A percentile compares a stretch with the other conserved stretches of the same genome.
Evolutionary conservation across 2,113 vertebrate genomes (phyloP).

Genomic region (Harpagus bidentatus): DNA sequence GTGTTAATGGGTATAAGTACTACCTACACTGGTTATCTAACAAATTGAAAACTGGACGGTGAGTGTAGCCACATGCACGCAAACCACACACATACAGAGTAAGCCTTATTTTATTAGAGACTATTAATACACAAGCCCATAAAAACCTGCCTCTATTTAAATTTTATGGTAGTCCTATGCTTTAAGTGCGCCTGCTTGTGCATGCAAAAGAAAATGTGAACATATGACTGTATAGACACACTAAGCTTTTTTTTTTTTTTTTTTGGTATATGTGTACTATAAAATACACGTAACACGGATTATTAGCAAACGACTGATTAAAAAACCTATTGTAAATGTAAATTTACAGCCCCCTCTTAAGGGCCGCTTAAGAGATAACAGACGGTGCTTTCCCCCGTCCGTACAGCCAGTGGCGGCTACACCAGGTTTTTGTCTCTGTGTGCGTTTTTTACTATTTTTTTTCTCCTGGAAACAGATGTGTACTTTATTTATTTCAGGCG

Average conservation of each 20-base stretch:
- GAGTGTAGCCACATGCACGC: not conserved
- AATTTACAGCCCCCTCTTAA: not conserved
- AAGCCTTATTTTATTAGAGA: conserved; percentile 36
- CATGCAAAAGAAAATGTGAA: not conserved
- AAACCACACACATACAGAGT: conserved; percentile 8
- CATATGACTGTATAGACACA: not conserved
- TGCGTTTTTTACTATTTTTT: conserved; percentile 3
- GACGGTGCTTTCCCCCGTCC: not conserved
- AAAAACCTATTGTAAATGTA: not conserved
- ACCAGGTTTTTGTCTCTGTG: not conserved
- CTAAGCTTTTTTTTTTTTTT: no score
- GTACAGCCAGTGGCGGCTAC: not conserved
- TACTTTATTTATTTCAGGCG: conserved; percentile 35
- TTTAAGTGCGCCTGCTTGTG: not conserved
- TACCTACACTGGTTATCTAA: not conserved
- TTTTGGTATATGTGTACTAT: not conserved
- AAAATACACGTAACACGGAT: not conserved
- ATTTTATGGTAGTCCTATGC: conserved; percentile 1
- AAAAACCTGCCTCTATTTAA: conserved; percentile 21
- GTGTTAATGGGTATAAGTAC: not conserved
- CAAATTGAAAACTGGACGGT: not conserved
- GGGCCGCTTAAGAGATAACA: not conserved
- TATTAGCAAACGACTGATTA: not conserved
- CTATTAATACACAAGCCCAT: conserved; percentile 33
- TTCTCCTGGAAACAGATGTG: conserved; percentile 49